These are phyloP conservation scores for Siniperca scherzeri DNA, from an alignment of 2,797 vertebrate species.

Conservation along the genomic window DNA sequence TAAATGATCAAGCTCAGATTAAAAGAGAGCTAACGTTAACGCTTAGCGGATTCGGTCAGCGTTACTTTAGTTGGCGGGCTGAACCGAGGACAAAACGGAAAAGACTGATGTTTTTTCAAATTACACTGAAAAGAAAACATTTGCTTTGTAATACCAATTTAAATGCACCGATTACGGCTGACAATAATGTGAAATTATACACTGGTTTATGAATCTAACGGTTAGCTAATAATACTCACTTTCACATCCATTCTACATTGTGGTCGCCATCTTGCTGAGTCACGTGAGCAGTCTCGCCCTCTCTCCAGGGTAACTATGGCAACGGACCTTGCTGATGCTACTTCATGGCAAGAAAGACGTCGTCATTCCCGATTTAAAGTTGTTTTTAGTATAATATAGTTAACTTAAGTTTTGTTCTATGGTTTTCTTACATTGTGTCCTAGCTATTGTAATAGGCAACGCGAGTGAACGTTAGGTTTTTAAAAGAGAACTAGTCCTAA, in stretches of 20 bases:
- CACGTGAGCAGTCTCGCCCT: slow-evolving; percentile 75
- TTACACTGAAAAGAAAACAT: not conserved
- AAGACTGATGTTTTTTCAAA: not conserved
- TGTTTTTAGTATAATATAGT: not conserved
- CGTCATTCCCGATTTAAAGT: not conserved
- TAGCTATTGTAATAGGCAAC: not conserved
- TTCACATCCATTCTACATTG: slow-evolving; percentile 72
- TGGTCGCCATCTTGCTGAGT: slow-evolving; percentile 81
- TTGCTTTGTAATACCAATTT: not conserved
- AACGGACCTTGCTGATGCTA: slow-evolving; percentile 49
- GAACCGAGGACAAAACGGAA: slow-evolving; percentile 3
- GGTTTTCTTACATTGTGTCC: not conserved
- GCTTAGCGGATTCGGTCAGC: slow-evolving; percentile 55
- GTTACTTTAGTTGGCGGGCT: slow-evolving; percentile 27
- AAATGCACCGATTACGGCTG: fast-evolving
- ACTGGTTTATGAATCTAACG: not conserved
- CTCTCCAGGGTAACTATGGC: slow-evolving; percentile 70
- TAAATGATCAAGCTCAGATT: slow-evolving; percentile 37
- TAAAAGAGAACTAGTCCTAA: not conserved
- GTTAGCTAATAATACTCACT: slow-evolving; percentile 71
- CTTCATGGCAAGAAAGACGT: not conserved
- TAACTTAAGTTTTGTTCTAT: too few species aligned
- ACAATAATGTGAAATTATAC: fast-evolving
- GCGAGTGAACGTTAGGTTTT: not conserved
- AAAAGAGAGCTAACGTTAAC: slow-evolving; percentile 60